Evolutionary conservation across 2,797 vertebrate genomes (phyloP).

Genomic region (Diceros bicornis): DNA sequence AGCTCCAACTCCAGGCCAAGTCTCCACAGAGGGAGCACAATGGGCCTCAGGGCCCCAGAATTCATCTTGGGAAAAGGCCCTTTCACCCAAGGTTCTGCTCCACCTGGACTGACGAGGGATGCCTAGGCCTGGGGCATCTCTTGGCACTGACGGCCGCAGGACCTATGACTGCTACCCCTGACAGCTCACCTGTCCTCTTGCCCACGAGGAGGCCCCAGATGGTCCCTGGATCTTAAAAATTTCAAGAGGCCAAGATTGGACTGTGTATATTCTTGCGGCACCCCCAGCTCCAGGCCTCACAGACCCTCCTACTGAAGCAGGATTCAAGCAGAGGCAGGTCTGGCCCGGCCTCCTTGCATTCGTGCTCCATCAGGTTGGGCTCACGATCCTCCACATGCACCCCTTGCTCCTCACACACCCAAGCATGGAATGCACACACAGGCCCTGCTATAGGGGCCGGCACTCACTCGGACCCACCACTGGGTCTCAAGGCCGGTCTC

Average conservation of each 20-base stretch:
- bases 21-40: background rate
- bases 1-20: background rate
- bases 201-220: background rate
- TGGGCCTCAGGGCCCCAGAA: background rate
- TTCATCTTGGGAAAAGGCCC: background rate
- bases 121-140: background rate
- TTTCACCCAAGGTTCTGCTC: background rate
- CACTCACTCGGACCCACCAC: background rate
- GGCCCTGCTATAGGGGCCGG: background rate
- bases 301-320: background rate
- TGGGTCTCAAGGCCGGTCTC: background rate
- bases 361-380: background rate
- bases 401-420: background rate
- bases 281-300: background rate
- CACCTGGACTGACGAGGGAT: background rate
- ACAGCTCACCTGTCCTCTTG: background rate
- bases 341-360: background rate
- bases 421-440: background rate
- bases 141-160: background rate
- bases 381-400: rapidly evolving
- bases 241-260: background rate
- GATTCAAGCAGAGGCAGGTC: background rate
- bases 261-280: background rate
- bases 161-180: background rate
- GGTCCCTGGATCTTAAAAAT: background rate